Conservation (phyloP, 2,797 vertebrate species). For the Pangasius djambal region DNA sequence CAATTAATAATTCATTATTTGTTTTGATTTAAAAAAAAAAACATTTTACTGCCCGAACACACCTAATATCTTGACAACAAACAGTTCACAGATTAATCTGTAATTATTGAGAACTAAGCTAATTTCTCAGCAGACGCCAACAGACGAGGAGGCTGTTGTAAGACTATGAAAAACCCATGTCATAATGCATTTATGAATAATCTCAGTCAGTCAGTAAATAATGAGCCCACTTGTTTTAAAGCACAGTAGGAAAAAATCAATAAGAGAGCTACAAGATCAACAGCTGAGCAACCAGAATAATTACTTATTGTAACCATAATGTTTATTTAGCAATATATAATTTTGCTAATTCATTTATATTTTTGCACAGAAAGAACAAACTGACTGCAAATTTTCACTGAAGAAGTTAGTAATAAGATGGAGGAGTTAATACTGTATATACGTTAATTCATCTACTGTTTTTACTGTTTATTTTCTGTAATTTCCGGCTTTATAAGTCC, state of each 20-base stretch:
- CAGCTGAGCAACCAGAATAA: not conserved
- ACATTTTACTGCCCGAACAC: not conserved
- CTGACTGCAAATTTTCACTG: not conserved
- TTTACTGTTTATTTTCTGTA: not conserved
- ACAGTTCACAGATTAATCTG: not conserved
- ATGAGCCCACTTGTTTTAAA: constrained; percentile 14
- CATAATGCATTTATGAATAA: constrained; percentile 7
- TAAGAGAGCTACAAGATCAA: not conserved
- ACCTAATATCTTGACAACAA: not conserved
- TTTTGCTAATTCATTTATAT: not conserved
- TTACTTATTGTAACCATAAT: not conserved
- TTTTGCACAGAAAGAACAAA: not conserved
- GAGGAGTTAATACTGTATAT: not conserved
- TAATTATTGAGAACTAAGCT: not conserved
- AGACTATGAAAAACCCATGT: not conserved
- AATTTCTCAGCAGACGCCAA: not conserved
- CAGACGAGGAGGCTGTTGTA: not conserved
- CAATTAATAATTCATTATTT: constrained; percentile 23
- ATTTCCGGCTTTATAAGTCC: not conserved
- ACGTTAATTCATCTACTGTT: not conserved
- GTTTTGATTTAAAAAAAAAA: not conserved
- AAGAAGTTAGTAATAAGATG: not conserved
- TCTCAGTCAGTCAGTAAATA: not conserved
- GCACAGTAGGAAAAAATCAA: constrained; percentile 10
- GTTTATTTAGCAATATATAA: not conserved